These are phyloP conservation scores for Cyprinodon brontotheroides DNA, from an alignment of 2,113 vertebrate species.

Conservation along the genomic window DNA sequence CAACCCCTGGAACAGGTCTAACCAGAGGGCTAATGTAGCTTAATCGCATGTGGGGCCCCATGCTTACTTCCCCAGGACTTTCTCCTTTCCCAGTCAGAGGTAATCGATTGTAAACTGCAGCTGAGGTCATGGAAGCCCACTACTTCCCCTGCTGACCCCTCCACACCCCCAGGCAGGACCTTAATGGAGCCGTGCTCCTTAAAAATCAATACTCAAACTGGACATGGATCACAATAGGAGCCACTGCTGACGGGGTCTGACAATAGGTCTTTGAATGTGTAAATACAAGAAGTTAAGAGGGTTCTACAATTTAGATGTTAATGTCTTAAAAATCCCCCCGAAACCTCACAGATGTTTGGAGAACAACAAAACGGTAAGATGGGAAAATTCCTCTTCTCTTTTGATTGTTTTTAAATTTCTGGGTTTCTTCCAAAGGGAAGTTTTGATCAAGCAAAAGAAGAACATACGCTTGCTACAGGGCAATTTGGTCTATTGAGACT, in stretches of 20 bases:
- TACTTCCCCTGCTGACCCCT: constrained; percentile 89
- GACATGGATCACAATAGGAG: constrained; percentile 88
- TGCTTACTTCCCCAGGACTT: constrained; percentile 88
- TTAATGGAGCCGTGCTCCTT: constrained; percentile 93
- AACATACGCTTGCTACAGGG: constrained; percentile 62
- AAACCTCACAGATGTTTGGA: not conserved
- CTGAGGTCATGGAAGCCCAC: constrained; percentile 88
- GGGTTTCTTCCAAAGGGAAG: constrained; percentile 34
- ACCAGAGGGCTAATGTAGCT: constrained; percentile 88
- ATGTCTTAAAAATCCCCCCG: not conserved
- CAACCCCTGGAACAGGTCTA: constrained; percentile 84
- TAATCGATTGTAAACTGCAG: constrained; percentile 96
- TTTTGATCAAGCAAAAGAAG: constrained; percentile 23
- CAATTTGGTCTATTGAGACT: constrained; percentile 54
- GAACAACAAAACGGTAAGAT: not conserved
- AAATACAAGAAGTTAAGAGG: constrained; percentile 63
- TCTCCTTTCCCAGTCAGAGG: constrained; percentile 82
- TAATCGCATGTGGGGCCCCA: constrained; percentile 85
- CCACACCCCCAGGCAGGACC: constrained; percentile 85
- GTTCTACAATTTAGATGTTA: constrained; percentile 21
- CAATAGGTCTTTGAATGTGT: constrained; percentile 83
- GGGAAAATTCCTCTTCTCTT: constrained; percentile 16
- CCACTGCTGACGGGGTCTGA: constrained; percentile 82
- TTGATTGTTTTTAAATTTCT: constrained; percentile 18
- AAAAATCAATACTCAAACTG: constrained; percentile 97